phyloP scores from a whole-genome alignment of 2,113 vertebrate genomes.

The Rhegmatorhina hoffmannsi region DNA sequence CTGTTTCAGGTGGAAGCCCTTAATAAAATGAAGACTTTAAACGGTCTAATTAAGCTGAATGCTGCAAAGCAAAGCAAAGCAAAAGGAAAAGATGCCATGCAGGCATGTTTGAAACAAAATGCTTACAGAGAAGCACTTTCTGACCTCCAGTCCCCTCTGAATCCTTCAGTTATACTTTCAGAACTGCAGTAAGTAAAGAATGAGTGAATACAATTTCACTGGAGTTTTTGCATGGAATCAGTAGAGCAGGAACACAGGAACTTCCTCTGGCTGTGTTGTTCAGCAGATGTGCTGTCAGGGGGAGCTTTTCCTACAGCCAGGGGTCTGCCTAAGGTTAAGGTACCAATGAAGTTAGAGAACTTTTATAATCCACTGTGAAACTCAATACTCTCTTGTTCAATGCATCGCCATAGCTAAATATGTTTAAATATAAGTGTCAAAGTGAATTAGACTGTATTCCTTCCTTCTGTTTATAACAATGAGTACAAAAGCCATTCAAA shows the following conservation, averaged over 20 bases:
- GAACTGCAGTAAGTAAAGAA: slow-evolving; percentile 88
- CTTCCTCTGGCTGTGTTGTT: slow-evolving; percentile 13
- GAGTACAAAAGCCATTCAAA: not conserved
- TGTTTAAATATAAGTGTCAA: not conserved
- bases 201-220: not conserved
- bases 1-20: slow-evolving; percentile 92
- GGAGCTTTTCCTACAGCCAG: not conserved
- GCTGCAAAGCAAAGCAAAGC: slow-evolving; percentile 88
- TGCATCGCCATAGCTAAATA: not conserved
- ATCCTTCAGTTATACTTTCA: slow-evolving; percentile 91
- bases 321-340: not conserved
- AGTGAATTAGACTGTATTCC: not conserved
- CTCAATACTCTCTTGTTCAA: not conserved
- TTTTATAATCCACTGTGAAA: not conserved
- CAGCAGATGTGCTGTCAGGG: not conserved
- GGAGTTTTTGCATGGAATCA: not conserved
- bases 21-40: slow-evolving; percentile 95
- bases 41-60: slow-evolving; percentile 93
- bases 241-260: not conserved
- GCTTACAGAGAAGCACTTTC: slow-evolving; percentile 93
- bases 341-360: not conserved
- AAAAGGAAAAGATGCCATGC: slow-evolving; percentile 95
- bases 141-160: slow-evolving; percentile 91
- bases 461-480: not conserved
- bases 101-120: slow-evolving; percentile 90